Conservation (phyloP, 37 sponge, comb jelly and placozoan species). For the Haliclona indistincta region DNA sequence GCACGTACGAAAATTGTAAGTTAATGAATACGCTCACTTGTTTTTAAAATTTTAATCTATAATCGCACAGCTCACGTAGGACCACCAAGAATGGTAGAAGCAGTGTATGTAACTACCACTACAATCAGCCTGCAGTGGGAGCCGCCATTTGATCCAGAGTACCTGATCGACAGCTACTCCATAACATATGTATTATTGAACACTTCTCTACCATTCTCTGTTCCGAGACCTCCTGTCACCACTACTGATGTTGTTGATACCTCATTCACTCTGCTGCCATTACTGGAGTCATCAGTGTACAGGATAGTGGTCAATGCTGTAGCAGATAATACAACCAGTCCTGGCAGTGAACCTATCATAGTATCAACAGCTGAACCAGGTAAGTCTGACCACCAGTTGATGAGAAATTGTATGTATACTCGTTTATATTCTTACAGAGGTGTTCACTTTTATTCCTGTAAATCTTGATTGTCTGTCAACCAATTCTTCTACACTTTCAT, state of each 20-base stretch:
- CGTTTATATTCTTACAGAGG: too few species aligned
- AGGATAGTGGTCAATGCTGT: background rate
- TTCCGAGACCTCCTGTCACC: background rate
- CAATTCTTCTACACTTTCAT: background rate
- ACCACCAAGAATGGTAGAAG: background rate
- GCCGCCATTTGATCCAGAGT: slow-evolving; percentile 10
- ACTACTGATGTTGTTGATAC: background rate
- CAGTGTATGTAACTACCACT: background rate
- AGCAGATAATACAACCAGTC: background rate
- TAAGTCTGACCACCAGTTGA: background rate
- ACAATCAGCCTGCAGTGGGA: background rate
- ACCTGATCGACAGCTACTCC: background rate
- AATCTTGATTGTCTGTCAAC: background rate
- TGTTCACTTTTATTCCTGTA: too few species aligned
- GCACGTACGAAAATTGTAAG: slow-evolving; percentile 8
- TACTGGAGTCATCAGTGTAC: background rate
- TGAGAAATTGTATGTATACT: too few species aligned
- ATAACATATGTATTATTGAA: background rate
- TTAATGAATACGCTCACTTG: background rate
- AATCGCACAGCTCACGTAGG: background rate
- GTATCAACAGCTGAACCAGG: background rate
- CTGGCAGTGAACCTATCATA: background rate
- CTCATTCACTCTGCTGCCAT: background rate
- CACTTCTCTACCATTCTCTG: background rate
- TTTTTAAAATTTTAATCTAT: background rate